These are phyloP conservation scores for Ceraclea dissimilis DNA, from an alignment of 2,888 invertebrate species.

Conservation along the genomic window DNA sequence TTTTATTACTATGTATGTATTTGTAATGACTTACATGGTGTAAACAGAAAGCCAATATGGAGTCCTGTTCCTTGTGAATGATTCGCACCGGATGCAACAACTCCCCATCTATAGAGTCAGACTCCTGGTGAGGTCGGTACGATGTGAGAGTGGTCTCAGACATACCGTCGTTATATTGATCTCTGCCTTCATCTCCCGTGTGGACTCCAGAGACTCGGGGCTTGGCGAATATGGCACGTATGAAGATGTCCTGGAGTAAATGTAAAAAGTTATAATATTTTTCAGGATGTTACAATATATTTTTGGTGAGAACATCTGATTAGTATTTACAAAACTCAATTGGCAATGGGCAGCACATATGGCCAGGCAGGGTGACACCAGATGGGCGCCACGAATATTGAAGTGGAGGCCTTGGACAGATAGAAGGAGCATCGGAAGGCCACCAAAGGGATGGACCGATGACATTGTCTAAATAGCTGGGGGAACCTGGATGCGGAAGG, in stretches of 20 bases:
- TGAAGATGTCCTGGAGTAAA: constrained; percentile 69
- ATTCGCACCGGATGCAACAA: constrained; percentile 82
- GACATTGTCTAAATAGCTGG: no score
- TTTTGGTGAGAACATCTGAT: not conserved
- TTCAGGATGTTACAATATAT: no score
- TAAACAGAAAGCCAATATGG: constrained; percentile 93
- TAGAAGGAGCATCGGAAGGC: no score
- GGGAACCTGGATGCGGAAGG: no score
- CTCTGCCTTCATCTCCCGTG: constrained; percentile 23
- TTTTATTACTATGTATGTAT: no score
- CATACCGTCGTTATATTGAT: constrained; percentile 28
- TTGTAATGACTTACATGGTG: constrained; percentile 71
- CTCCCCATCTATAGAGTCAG: constrained; percentile 32
- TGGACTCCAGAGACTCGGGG: constrained; percentile 50
- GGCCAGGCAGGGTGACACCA: no score
- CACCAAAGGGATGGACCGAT: no score
- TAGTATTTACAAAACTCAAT: not conserved
- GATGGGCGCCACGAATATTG: not conserved
- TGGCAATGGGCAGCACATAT: no score
- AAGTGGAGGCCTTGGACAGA: no score
- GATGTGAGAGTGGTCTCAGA: constrained; percentile 21
- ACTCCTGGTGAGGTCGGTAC: constrained; percentile 10
- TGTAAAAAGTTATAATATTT: no score
- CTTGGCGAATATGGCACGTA: constrained; percentile 88
- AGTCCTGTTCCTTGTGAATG: constrained; percentile 98